phyloP scores from a whole-genome alignment of 2,888 invertebrate species.

The Chesias legatella region DNA sequence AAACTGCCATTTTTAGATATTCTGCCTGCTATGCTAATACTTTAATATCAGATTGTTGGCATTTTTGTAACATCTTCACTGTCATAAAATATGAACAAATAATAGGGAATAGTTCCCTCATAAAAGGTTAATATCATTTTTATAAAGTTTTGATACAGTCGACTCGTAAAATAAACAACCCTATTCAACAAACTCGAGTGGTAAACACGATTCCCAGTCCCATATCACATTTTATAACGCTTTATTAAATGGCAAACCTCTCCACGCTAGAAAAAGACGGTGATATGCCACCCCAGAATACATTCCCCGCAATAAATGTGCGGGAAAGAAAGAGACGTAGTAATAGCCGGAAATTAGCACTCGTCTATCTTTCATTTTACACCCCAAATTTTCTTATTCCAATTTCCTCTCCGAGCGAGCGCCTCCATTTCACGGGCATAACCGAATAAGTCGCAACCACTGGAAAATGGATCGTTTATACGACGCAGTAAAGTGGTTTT shows the following conservation, averaged over 20 bases:
- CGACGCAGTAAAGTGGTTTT: conserved; percentile 33
- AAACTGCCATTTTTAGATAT: no score
- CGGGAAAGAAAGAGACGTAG: conserved; percentile 79
- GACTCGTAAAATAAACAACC: conserved; percentile 27
- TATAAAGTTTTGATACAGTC: conserved; percentile 12
- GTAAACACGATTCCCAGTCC: conserved; percentile 25
- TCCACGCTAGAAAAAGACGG: conserved; percentile 69
- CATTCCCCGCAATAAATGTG: conserved; percentile 71
- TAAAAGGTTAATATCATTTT: conserved; percentile 1
- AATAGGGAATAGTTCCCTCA: no score
- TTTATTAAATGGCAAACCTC: conserved; percentile 52
- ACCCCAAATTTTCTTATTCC: conserved; percentile 89
- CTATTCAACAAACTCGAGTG: conserved; percentile 20
- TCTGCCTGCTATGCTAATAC: no score
- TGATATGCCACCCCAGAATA: conserved; percentile 55
- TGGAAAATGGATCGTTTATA: conserved; percentile 29
- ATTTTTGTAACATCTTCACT: no score
- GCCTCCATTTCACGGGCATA: conserved; percentile 52
- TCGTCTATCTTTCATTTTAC: conserved; percentile 89
- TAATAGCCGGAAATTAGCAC: conserved; percentile 85
- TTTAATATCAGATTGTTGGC: no score
- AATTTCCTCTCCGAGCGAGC: conserved; percentile 81
- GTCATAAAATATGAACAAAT: no score
- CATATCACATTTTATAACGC: conserved; percentile 39
- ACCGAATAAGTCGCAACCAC: conserved; percentile 31